phyloP scores from a whole-genome alignment of 2,797 vertebrate genomes.

The Notoglanidium macrostoma region DNA sequence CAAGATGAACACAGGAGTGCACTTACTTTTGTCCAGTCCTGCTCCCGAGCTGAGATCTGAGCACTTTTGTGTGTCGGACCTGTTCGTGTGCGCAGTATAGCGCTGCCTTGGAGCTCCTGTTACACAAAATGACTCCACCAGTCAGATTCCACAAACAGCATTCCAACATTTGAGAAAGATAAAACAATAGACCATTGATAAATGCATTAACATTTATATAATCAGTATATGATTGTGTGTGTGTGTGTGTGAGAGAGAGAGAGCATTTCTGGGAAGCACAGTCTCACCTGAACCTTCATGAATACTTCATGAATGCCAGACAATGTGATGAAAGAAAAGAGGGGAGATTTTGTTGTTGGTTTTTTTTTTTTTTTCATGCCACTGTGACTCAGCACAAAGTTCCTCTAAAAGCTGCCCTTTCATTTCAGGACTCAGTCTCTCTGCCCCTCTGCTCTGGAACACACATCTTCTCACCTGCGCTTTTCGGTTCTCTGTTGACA shows the following conservation, averaged over 20 bases:
- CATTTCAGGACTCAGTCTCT: not conserved
- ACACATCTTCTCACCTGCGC: not conserved
- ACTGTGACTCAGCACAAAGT: slow-evolving; percentile 26
- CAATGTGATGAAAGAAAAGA: not conserved
- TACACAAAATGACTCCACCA: not conserved
- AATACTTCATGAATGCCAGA: slow-evolving; percentile 15
- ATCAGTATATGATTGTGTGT: not conserved
- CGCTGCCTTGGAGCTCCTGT: not conserved
- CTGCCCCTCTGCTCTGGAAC: slow-evolving; percentile 3
- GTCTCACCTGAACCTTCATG: slow-evolving; percentile 7
- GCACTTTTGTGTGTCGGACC: not conserved
- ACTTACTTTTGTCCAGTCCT: not conserved
- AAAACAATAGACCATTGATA: not conserved
- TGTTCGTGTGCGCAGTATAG: too few species aligned
- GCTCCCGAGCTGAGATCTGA: not conserved
- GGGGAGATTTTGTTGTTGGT: not conserved
- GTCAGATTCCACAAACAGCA: not conserved
- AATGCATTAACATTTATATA: too few species aligned
- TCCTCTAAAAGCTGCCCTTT: not conserved
- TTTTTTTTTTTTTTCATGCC: not conserved
- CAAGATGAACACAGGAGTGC: not conserved
- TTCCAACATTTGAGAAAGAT: not conserved
- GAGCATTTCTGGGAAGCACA: not conserved
- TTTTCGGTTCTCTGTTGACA: slow-evolving; percentile 34
- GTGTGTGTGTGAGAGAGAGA: not conserved